phyloP scores from a whole-genome alignment of 2,888 invertebrate species.

The Andrena haemorrhoa region DNA sequence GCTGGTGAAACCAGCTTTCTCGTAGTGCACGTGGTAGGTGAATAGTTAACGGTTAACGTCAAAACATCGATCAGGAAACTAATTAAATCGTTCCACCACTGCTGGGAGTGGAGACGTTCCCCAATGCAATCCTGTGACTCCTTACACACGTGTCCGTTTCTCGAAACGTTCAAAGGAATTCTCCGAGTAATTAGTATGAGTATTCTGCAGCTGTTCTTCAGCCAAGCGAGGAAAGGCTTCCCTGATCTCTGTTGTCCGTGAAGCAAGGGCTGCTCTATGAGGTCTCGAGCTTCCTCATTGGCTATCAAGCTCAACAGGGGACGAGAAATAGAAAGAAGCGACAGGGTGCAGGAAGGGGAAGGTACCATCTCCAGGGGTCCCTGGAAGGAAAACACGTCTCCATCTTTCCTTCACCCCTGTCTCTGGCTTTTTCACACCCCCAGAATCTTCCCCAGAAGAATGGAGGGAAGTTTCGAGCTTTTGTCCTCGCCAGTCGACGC shows the following conservation, averaged over 20 bases:
- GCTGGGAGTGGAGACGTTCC: background rate
- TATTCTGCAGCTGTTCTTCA: conserved; percentile 44
- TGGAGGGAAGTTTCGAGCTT: conserved; percentile 38
- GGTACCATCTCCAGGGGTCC: conserved; percentile 1
- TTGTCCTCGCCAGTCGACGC: conserved; percentile 54
- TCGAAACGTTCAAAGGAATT: conserved; percentile 42
- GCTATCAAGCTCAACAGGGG: conserved; percentile 25
- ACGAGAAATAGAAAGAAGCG: conserved; percentile 13
- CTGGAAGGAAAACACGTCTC: conserved; percentile 13
- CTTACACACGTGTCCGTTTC: conserved; percentile 9
- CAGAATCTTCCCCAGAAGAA: background rate
- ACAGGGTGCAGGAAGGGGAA: background rate
- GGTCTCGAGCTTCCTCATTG: conserved; percentile 50
- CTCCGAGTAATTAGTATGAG: conserved; percentile 60
- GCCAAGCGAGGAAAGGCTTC: conserved; percentile 13
- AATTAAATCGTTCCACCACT: conserved; percentile 21
- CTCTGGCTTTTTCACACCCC: background rate
- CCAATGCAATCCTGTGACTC: background rate
- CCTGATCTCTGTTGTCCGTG: background rate
- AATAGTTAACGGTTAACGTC: conserved; percentile 1
- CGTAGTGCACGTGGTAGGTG: background rate
- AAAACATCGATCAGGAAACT: conserved; percentile 13
- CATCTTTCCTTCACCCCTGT: conserved; percentile 4
- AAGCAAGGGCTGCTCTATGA: background rate
- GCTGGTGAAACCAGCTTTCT: background rate